These are phyloP conservation scores for Tenthredo mesomela DNA, from an alignment of 2,888 invertebrate species.

Conservation along the genomic window DNA sequence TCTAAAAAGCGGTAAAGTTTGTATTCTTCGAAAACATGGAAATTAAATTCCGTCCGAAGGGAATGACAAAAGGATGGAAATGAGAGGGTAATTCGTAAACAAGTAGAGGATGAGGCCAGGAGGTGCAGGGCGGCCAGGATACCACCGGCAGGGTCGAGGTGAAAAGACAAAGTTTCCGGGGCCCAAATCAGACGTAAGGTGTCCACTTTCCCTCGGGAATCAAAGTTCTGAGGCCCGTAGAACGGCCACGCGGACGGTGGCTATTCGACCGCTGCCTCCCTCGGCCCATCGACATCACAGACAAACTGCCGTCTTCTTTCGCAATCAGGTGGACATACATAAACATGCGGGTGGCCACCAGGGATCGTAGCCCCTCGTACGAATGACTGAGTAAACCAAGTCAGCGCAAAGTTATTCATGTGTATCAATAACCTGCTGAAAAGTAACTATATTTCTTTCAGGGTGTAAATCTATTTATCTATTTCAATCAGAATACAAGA, in stretches of 20 bases:
- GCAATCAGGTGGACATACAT: constrained; percentile 62
- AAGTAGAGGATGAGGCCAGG: constrained; percentile 64
- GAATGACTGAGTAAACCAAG: constrained; percentile 40
- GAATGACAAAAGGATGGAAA: constrained; percentile 71
- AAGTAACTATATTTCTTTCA: not conserved
- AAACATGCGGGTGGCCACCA: constrained; percentile 56
- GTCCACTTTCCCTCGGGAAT: constrained; percentile 64
- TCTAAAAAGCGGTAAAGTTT: constrained; percentile 53
- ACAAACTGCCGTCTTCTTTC: constrained; percentile 61
- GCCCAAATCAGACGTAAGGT: constrained; percentile 72
- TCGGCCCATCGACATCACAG: constrained; percentile 57
- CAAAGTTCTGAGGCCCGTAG: constrained; percentile 64
- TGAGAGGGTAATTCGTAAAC: constrained; percentile 73
- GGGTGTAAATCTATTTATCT: not conserved
- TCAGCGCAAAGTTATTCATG: constrained; percentile 27
- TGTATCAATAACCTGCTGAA: constrained; percentile 25
- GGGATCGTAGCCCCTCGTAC: constrained; percentile 41
- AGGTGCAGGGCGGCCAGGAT: constrained; percentile 45
- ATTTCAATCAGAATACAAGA: not conserved
- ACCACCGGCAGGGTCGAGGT: constrained; percentile 53
- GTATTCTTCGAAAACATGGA: constrained; percentile 57
- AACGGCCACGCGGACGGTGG: constrained; percentile 54
- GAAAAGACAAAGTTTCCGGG: constrained; percentile 68
- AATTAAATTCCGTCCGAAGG: constrained; percentile 61
- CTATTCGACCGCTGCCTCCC: constrained; percentile 60